Evolutionary conservation across 2,113 vertebrate genomes (phyloP), one percentile per base, ranked within the genome.

Genomic region (Rhea americana): DNA sequence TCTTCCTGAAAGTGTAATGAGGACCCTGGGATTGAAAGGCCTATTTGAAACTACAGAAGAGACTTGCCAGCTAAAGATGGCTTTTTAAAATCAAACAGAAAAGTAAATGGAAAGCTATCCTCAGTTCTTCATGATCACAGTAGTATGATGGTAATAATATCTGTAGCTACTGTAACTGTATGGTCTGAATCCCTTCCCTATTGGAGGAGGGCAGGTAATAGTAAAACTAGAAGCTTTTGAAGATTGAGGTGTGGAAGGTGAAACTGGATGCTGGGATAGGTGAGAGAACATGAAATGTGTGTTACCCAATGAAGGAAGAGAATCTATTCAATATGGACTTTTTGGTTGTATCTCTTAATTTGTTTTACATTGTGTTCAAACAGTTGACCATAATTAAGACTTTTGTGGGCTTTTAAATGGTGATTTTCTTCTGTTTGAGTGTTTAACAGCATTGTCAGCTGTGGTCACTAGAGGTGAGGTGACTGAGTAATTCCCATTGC

Each of bases 251-350:
- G 2, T 88, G 39, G 56, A 67, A 67, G 15, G 28, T 61, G 56
- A 72, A 28, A 50, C 51, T 53, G 41, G 5, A 7, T 11, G 4
- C 26, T 43, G 2, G 5, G 13, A 10, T 43, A 30, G 56, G 20
- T 59, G 43, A 75, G 65, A 25, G 21, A 56, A 28, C 43, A 12
- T 89, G n/a, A 89, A 73, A 21, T 26, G 3, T 45, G 0, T 47
- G 15, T 0, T 72, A 5, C 20, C 4, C 0, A 5, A 4, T 65
- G 39, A 90, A 85, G 30, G 17, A 30, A 41, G 65, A 37, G 11
- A 71, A 61, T 70, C 39, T 75, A 0, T 59, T 85, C 0, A 2
- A 32, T 82, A n/a, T 82, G 63, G 43, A 8, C 16, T 51, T 0
- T 45, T 37, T 63, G 47, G 11, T 37, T 75, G 7, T 74, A 7